Conservation (phyloP, 2,888 invertebrate species). For the Apamea monoglypha region DNA sequence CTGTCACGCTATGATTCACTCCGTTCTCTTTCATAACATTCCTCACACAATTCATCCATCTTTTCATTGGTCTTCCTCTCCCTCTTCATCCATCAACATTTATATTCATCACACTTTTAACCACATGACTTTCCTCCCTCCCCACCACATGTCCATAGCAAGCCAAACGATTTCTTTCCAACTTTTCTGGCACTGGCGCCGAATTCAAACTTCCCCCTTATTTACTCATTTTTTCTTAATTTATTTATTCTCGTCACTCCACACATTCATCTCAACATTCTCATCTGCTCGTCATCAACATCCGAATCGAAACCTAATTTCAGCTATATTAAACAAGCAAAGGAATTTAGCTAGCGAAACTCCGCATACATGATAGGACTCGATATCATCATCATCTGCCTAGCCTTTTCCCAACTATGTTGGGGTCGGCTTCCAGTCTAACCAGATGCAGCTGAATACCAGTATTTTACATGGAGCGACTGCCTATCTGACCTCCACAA, state of each 20-base stretch:
- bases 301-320: not conserved
- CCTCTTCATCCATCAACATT: not conserved
- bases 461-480: no score
- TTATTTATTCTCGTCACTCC: not conserved
- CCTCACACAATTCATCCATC: not conserved
- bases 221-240: not conserved
- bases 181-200: not conserved
- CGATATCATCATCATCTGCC: no score
- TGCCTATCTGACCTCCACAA: no score
- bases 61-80: not conserved
- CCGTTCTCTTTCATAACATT: not conserved
- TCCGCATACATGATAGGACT: not conserved
- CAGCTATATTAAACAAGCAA: not conserved
- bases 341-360: not conserved
- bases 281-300: not conserved
- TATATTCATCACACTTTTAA: not conserved
- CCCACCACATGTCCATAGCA: not conserved
- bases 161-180: not conserved
- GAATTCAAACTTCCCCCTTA: not conserved
- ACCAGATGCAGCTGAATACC: no score
- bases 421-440: no score
- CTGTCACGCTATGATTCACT: not conserved
- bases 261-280: not conserved
- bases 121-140: not conserved
- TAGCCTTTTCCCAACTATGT: no score